A percentile compares a stretch with the other conserved stretches of the same genome.
phyloP scores from a whole-genome alignment of 1,140 invertebrate genomes.

The Alviniconcha marisindica region DNA sequence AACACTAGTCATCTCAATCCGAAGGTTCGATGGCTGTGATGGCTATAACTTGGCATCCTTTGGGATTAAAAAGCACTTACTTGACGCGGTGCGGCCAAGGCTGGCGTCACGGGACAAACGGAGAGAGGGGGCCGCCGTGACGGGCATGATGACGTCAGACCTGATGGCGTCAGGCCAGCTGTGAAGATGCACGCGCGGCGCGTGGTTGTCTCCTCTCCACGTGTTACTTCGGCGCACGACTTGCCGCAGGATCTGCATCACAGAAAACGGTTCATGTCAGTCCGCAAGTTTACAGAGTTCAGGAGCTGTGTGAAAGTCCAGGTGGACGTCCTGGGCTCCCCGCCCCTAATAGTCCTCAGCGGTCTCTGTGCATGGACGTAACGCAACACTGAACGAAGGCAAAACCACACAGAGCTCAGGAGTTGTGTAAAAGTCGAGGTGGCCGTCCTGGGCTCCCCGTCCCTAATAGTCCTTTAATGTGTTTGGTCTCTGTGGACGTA shows the following conservation, averaged over 20 bases:
- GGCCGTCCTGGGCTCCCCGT: too few species aligned
- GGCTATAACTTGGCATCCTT: too few species aligned
- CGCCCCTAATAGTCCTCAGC: neutral
- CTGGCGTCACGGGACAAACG: constrained; percentile 13
- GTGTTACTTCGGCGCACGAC: constrained; percentile 1
- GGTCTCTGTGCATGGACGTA: neutral
- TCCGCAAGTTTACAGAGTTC: neutral
- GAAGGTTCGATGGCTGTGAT: too few species aligned
- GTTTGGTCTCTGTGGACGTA: too few species aligned
- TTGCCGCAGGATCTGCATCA: constrained; percentile 12
- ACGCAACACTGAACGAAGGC: neutral
- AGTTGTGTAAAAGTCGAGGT: neutral
- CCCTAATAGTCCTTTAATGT: too few species aligned
- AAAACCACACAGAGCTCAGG: neutral
- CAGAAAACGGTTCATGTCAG: neutral
- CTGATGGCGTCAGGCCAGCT: neutral
- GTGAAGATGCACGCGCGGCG: neutral
- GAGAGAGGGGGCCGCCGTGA: neutral
- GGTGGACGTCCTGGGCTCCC: neutral
- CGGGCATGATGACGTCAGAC: neutral
- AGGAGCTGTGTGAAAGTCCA: neutral
- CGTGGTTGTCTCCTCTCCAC: neutral
- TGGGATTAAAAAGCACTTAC: too few species aligned
- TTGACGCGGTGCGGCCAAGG: neutral
- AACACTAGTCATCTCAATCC: too few species aligned